These are phyloP conservation scores for Bagarius yarrelli DNA, from an alignment of 2,113 vertebrate genomes.

Conservation along the genomic window DNA sequence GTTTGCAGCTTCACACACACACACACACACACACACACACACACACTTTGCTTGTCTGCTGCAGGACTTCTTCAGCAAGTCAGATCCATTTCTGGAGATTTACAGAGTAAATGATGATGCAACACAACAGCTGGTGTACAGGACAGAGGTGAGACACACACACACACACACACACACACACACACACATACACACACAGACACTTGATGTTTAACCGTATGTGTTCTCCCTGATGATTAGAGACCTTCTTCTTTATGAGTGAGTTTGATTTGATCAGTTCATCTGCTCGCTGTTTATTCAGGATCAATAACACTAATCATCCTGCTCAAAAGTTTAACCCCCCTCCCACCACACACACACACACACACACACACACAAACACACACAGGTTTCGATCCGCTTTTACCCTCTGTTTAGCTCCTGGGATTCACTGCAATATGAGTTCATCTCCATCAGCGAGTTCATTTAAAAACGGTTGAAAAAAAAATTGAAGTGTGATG, in stretches of 20 bases:
- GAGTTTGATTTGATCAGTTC: too few relatives aligned
- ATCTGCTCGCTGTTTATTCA: too few relatives aligned
- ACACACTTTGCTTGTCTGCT: conserved; percentile 35
- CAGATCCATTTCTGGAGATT: conserved; percentile 96
- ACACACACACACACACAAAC: neutral
- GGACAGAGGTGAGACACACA: conserved; percentile 83
- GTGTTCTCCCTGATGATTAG: too few relatives aligned
- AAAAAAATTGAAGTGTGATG: neutral
- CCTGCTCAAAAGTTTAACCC: too few relatives aligned
- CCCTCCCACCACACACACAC: neutral
- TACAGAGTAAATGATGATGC: conserved; percentile 92
- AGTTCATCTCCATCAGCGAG: neutral
- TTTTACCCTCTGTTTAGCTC: neutral
- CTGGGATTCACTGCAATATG: neutral
- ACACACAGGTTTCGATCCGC: neutral
- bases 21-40: neutral
- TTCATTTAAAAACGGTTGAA: neutral
- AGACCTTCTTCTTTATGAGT: too few relatives aligned
- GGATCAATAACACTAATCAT: too few relatives aligned
- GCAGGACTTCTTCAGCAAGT: conserved; percentile 99
- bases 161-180: conserved; percentile 6
- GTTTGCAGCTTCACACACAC: too few relatives aligned
- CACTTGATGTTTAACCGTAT: too few relatives aligned
- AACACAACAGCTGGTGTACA: conserved; percentile 93
- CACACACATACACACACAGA: neutral